Conservation (phyloP, 2,888 invertebrate species). For the Nasonia oneida region DNA sequence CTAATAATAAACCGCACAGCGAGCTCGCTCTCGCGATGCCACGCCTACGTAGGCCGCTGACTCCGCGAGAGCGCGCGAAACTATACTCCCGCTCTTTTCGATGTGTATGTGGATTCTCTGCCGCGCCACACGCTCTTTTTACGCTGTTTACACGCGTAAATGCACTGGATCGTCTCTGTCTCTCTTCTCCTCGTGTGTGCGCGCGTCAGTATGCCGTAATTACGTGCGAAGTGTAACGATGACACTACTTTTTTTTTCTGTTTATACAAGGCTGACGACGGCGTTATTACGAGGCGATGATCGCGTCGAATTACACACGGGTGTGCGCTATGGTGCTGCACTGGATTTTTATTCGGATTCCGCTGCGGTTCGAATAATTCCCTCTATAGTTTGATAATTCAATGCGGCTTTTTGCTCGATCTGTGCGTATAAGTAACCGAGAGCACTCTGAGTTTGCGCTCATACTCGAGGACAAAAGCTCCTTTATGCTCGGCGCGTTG, state of each 20-base stretch:
- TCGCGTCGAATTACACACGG: conserved; percentile 10
- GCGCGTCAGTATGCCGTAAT: conserved; percentile 10
- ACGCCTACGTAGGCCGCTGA: conserved; percentile 61
- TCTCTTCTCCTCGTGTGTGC: neutral
- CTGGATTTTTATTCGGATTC: neutral
- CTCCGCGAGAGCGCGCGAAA: conserved; percentile 32
- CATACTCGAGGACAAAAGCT: neutral
- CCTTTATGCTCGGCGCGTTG: neutral
- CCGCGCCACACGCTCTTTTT: conserved; percentile 5
- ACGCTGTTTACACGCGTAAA: conserved; percentile 43
- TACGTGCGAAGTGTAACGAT: conserved; percentile 33
- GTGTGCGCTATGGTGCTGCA: neutral
- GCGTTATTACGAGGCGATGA: neutral
- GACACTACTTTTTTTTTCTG: conserved; percentile 20
- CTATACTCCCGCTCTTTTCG: neutral
- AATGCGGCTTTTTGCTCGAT: neutral
- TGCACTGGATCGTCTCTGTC: neutral
- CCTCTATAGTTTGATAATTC: neutral
- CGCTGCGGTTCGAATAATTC: neutral
- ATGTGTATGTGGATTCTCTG: neutral
- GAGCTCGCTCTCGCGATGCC: conserved; percentile 43
- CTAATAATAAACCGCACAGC: conserved; percentile 61
- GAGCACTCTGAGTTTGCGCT: neutral
- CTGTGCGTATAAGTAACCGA: neutral
- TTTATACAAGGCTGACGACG: conserved; percentile 33